These are phyloP conservation scores for Anagyrus pseudococci DNA, from an alignment of 2,888 invertebrate genomes.

Conservation along the genomic window DNA sequence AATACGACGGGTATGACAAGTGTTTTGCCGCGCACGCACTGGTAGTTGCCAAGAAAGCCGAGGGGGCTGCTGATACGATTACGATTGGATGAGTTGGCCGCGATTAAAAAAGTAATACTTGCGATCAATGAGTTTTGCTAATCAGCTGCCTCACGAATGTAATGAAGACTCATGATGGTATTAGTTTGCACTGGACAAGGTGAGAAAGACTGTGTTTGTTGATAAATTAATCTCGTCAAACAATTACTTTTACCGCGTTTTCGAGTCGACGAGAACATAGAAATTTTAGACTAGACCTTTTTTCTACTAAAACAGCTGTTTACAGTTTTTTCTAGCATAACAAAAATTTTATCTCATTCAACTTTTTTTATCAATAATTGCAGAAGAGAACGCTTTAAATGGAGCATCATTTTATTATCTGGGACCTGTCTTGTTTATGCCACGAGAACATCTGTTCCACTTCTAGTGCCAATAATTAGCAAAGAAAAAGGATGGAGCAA, in stretches of 20 bases:
- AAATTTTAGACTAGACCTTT: background rate
- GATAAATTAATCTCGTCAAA: too few species aligned
- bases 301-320: background rate
- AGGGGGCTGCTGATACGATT: too few species aligned
- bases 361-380: slow-evolving; percentile 26
- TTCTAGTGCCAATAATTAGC: slow-evolving; percentile 70
- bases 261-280: too few species aligned
- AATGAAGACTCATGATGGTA: slow-evolving; percentile 33
- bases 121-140: slow-evolving; percentile 17
- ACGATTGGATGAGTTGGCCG: too few species aligned
- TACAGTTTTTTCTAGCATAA: background rate
- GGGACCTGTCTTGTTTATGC: slow-evolving; percentile 73
- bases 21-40: too few species aligned
- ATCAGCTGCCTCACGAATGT: slow-evolving; percentile 25
- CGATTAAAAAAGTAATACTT: background rate
- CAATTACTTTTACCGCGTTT: too few species aligned
- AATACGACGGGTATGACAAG: too few species aligned
- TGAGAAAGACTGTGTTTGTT: too few species aligned
- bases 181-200: slow-evolving; percentile 36
- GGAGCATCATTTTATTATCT: slow-evolving; percentile 68
- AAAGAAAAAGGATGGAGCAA: slow-evolving; percentile 73
- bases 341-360: background rate
- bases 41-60: too few species aligned
- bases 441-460: slow-evolving; percentile 72
- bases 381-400: slow-evolving; percentile 66